phyloP scores from a whole-genome alignment of 2,888 invertebrate species.

The Pollenia angustigena region DNA sequence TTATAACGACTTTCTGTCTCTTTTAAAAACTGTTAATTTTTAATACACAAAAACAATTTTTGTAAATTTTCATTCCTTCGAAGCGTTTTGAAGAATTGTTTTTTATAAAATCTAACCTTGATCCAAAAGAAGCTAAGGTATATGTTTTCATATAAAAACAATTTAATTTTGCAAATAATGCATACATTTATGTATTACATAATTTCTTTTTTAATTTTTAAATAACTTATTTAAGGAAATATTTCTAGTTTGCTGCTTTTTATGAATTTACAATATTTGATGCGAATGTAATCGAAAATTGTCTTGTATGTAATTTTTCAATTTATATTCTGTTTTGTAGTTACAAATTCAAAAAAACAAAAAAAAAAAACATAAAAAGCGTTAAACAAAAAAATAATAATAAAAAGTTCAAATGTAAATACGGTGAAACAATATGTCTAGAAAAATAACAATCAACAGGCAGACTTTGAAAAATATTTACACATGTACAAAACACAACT shows the following conservation, averaged over 20 bases:
- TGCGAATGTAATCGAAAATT: slow-evolving; percentile 63
- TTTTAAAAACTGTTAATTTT: too few relatives aligned
- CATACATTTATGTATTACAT: background rate
- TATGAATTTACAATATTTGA: slow-evolving; percentile 24
- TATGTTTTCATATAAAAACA: too few relatives aligned
- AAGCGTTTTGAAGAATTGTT: too few relatives aligned
- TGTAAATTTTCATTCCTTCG: too few relatives aligned
- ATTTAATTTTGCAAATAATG: too few relatives aligned
- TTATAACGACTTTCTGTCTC: too few relatives aligned
- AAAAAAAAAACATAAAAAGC: background rate
- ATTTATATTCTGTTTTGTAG: slow-evolving; percentile 71
- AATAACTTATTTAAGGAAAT: slow-evolving; percentile 24
- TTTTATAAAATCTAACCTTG: too few relatives aligned
- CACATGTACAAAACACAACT: slow-evolving; percentile 47
- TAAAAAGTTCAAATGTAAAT: slow-evolving; percentile 59
- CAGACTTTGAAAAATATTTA: slow-evolving; percentile 57
- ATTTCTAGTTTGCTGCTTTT: slow-evolving; percentile 17
- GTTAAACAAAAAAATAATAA: slow-evolving; percentile 9
- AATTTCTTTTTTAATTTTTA: background rate
- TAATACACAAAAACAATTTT: too few relatives aligned
- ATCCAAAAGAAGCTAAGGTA: too few relatives aligned
- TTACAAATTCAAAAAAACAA: slow-evolving; percentile 11
- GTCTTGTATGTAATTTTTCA: slow-evolving; percentile 69
- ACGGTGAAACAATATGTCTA: slow-evolving; percentile 65
- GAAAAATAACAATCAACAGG: slow-evolving; percentile 70